Evolutionary conservation across 2,797 vertebrate genomes (phyloP), one percentile per base, ranked within the genome.

Genomic region (Epinephelus awoara): DNA sequence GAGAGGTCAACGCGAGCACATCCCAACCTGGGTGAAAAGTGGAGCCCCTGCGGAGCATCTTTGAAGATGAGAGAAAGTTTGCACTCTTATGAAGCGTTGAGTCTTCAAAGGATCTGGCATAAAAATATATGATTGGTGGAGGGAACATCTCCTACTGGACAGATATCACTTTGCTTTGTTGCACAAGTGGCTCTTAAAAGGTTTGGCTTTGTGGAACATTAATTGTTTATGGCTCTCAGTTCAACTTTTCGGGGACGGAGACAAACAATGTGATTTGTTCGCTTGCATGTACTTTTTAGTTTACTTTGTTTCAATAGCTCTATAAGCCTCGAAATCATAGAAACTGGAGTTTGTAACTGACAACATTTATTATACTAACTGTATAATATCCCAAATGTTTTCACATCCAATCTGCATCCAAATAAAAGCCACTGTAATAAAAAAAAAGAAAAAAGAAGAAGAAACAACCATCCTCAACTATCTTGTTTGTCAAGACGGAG

Each of bases 41-140:
- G 63, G 61, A 72, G 62, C 49, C 44, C 52, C 68, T 47, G 44
- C 6, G 13, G 63, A 75, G 23, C 25, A 74, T 71, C 73, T 80
- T 75, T 77, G 75, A 89, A 88, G 83, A 85, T 75, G 40, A 79
- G 54, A 85, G 25, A 59, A 76, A 42, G 54, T 84, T 66, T 57
- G 49, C 38, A 25, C 29, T 51, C 19, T 55, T 66, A 49, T 68
- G 49, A 69, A 38, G 23, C 0, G 0, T 3, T 49, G 17, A 66
- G 15, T 42, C 70, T 84, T 90, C 57, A 81, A 79, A 82, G 73
- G n/a, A 46, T 55, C 5, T 40, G 19, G 6, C 56, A 27, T 17
- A 51, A 69, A 75, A 55, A 54, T 23, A 46, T 18, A 15, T 38
- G 55, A 75, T 17, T 62, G 67, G 25, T 14, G 6, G 40, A 52